These are phyloP conservation scores for Hyposoter didymator DNA, from an alignment of 2,888 invertebrate species.

Conservation along the genomic window DNA sequence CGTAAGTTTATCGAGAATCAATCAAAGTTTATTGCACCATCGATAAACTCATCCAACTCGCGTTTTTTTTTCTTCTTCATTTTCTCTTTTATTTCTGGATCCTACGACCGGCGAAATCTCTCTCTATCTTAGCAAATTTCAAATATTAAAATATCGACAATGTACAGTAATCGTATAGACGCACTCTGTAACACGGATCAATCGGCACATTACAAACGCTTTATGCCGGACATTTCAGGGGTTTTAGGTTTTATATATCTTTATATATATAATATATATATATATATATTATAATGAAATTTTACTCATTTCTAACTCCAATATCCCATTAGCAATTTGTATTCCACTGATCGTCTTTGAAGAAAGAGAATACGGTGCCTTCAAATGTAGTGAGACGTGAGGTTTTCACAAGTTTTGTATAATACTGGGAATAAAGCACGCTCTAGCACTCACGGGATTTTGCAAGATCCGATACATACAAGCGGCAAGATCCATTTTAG, in stretches of 20 bases:
- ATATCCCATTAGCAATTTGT: constrained; percentile 22
- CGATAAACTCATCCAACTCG: background rate
- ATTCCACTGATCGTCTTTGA: background rate
- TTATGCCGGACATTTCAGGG: constrained; percentile 47
- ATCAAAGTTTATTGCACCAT: background rate
- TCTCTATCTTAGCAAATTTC: constrained; percentile 71
- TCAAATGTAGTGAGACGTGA: background rate
- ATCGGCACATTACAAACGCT: constrained; percentile 74
- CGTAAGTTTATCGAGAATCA: background rate
- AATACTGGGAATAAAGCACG: constrained; percentile 24
- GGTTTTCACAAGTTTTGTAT: constrained; percentile 12
- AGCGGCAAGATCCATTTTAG: too few species aligned
- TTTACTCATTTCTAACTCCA: constrained; percentile 28
- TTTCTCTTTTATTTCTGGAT: constrained; percentile 25
- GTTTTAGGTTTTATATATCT: constrained; percentile 30
- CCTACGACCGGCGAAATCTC: constrained; percentile 53
- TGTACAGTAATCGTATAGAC: constrained; percentile 74
- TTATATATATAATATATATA: constrained; percentile 25
- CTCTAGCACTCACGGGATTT: constrained; percentile 10
- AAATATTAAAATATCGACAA: constrained; percentile 78
- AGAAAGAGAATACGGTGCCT: constrained; percentile 4
- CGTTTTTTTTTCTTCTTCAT: constrained; percentile 18
- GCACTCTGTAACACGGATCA: constrained; percentile 70
- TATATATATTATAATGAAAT: constrained; percentile 23
- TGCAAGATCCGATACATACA: constrained; percentile 16